Evolutionary conservation across 2,797 vertebrate species (phyloP), one percentile per base, ranked within the genome.

Genomic region (Oreortyx pictus): DNA sequence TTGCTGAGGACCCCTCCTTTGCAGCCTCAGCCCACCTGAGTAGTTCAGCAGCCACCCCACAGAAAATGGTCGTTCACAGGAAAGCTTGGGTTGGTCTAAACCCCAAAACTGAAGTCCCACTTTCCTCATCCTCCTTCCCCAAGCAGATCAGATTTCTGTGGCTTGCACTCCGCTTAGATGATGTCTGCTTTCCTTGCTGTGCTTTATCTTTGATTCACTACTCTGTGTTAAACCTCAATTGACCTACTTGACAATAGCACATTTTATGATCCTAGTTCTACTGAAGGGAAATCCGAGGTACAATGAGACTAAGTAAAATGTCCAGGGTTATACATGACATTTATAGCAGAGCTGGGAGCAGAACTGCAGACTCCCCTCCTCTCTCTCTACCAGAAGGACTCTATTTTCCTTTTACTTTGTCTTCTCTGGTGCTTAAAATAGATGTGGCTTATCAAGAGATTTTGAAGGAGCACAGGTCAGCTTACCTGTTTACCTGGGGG

Each of bases 231-330:
- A 90, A 79, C 60, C 49, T 61, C 73, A 76, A 14, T 5, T 4
- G 43, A 80, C 54, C 10, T 50, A 64, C 59, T 68, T 79, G 72
- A 82, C 47, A 89, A 77, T 1, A 57, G 27, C 52, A 37, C 57
- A 27, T 73, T 83, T 86, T 83, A 83, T n/a, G 61, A 57, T 57
- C 37, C 46, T 70, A 61, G 37, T 76, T 76, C 73, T 75, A 43
- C 68, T 2, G 0, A 15, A 37, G 77, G 83, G 50, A 88, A 80
- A 66, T 20, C 68, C 11, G 50, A 95, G 84, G n/a, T 23, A 88
- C n/a, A 67, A 9, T 2, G 7, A 79, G 62, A 67, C 14, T 19
- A 46, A 75, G 27, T 23, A 64, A 76, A 73, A 73, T 27, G 50
- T 80, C 73, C 60, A 47, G 43, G 68, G 41, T 31, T 80, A 35